phyloP scores from a whole-genome alignment of 2,888 invertebrate genomes.

The Rhingia campestris region DNA sequence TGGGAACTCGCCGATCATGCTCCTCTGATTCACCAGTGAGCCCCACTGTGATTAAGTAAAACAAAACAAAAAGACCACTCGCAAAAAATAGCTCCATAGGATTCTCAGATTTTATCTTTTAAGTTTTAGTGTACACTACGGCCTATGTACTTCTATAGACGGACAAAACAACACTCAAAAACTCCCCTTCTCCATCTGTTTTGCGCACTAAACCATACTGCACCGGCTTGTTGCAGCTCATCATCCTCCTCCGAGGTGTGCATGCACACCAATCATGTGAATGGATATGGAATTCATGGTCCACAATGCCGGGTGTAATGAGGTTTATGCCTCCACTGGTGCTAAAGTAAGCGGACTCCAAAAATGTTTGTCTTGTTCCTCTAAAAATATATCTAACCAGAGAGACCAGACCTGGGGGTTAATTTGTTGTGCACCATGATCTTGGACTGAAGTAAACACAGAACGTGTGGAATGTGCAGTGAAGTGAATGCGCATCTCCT shows the following conservation, averaged over 20 bases:
- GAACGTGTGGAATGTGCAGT: conserved; percentile 11
- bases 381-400: conserved; percentile 55
- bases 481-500: background rate
- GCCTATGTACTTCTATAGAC: conserved; percentile 62
- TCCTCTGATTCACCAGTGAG: background rate
- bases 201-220: conserved; percentile 13
- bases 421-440: conserved; percentile 67
- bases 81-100: background rate
- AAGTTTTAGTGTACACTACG: conserved; percentile 25
- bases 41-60: conserved; percentile 1
- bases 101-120: conserved; percentile 29
- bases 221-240: conserved; percentile 5
- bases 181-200: conserved; percentile 3
- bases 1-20: too few relatives aligned
- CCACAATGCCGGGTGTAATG: conserved; percentile 39
- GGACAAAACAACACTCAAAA: conserved; percentile 17
- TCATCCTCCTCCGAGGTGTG: conserved; percentile 11
- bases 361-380: conserved; percentile 32
- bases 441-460: conserved; percentile 56
- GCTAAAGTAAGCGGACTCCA: conserved; percentile 14
- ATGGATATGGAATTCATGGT: conserved; percentile 64
- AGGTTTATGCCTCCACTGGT: conserved; percentile 28
- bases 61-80: background rate
- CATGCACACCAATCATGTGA: conserved; percentile 48
- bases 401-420: conserved; percentile 49